A percentile compares a stretch with the other conserved stretches of the same genome.
Evolutionary conservation across 2,797 vertebrate genomes (phyloP).

Genomic region (Helostoma temminkii): DNA sequence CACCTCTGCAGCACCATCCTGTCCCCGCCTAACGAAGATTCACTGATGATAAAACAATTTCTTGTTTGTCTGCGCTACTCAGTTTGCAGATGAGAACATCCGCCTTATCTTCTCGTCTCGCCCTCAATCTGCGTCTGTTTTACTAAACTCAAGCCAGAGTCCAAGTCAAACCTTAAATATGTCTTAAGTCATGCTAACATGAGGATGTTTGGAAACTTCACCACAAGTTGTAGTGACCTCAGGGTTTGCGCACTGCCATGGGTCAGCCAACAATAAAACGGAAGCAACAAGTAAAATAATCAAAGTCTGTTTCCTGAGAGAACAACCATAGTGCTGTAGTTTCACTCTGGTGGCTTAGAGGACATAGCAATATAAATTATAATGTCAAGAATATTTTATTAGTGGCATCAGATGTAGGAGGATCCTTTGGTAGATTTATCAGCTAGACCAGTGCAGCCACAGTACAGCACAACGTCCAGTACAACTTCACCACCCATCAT

Average conservation of each 20-base stretch:
- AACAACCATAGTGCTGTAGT: conserved; percentile 61
- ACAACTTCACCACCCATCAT: too few species aligned
- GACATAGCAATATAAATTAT: conserved; percentile 19
- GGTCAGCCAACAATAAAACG: conserved; percentile 82
- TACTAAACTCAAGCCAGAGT: conserved; percentile 48
- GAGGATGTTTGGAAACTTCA: conserved; percentile 79
- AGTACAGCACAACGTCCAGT: too few species aligned
- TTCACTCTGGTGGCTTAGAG: conserved; percentile 48
- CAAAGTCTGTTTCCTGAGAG: conserved; percentile 84
- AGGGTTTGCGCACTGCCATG: conserved; percentile 63
- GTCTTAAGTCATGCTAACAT: conserved; percentile 72
- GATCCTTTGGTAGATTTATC: neutral
- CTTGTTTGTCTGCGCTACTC: conserved; percentile 69
- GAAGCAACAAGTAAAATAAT: conserved; percentile 84
- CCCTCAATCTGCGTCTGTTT: conserved; percentile 64
- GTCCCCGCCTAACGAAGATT: conserved; percentile 59
- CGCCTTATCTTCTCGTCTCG: conserved; percentile 61
- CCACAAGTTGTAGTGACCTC: conserved; percentile 74
- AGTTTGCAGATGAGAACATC: conserved; percentile 76
- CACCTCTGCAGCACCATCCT: conserved; percentile 49
- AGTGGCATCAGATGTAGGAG: neutral
- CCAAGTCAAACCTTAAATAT: conserved; percentile 76
- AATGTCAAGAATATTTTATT: conserved; percentile 17
- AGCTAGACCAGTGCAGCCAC: too few species aligned
- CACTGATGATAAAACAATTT: conserved; percentile 64